Evolutionary conservation across 2,888 invertebrate genomes (phyloP), one percentile per base, ranked within the genome.

Genomic region (Volucella inanis): DNA sequence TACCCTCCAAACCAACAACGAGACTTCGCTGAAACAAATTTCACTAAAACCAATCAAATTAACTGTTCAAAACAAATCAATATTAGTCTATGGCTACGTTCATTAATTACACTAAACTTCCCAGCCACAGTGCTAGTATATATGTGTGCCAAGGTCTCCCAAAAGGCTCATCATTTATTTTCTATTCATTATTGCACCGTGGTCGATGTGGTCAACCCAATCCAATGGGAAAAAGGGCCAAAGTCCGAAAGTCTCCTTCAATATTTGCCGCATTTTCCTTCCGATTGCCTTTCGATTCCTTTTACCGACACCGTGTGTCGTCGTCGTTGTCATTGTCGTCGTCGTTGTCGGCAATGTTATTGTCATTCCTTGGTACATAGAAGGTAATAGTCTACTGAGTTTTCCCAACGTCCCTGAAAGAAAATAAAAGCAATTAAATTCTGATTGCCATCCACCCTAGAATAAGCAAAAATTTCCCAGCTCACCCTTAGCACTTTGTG

Each of bases 391-490:
- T 14, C 39, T 62, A 67, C 57, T 38, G 39, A 39, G 43, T 14
- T 49, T 59, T 84, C 38, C 67, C 75, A 64, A 54, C 71, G 87
- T 87, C 81, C 76, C 78, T 74, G 31, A 75, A 87, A 84, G 74
- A 64, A 80, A 88, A 89, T 87, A 88, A 90, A 90, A 90, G 89
- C 89, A 91, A 91, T 91, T 91, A 91, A 90, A 90, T 89, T 87
- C 89, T 90, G 90, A 91, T 91, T 91, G 90, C 88, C 87, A 88
- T 87, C 87, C 87, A 75, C 87, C 87, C 76, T 76, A 59, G 57
- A 78, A 78, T 67, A 78, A 57, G 68, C 55, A 77, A 62, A 45
- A 54, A 41, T 71, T 31, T 47, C 45, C 38, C 55, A 68, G 11
- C 43, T 8, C 31, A 31, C 31, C 31, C 31, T 31, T 31, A 31